phyloP scores from a whole-genome alignment of 2,888 invertebrate species.

The Apamea sordens region DNA sequence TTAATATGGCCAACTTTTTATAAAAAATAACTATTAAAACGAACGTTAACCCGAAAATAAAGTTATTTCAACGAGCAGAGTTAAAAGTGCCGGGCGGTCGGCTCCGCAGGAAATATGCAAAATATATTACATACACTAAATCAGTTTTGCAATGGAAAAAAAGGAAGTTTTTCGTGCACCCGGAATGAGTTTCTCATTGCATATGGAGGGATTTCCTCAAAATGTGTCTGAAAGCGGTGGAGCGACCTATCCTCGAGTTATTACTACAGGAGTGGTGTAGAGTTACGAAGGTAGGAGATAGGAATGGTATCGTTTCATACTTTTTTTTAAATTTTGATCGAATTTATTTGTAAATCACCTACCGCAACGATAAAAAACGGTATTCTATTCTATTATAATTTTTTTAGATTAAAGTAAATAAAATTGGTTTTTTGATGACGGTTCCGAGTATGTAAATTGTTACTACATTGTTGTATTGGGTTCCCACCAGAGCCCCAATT shows the following conservation, averaged over 20 bases:
- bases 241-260: constrained; percentile 60
- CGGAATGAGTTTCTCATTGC: constrained; percentile 70
- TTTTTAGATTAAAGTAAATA: neutral
- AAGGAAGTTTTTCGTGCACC: constrained; percentile 57
- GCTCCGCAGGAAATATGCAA: constrained; percentile 68
- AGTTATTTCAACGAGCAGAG: constrained; percentile 76
- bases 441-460: no score
- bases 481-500: no score
- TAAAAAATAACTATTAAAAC: constrained; percentile 72
- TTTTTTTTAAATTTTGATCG: neutral
- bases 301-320: neutral
- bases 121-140: constrained; percentile 78
- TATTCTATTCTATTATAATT: neutral
- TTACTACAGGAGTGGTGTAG: constrained; percentile 47
- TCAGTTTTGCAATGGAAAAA: constrained; percentile 72
- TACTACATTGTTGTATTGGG: no score
- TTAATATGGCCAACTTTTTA: constrained; percentile 66
- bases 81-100: constrained; percentile 75
- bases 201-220: constrained; percentile 67
- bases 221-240: constrained; percentile 60
- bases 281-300: constrained; percentile 30
- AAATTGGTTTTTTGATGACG: no score
- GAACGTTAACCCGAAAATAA: constrained; percentile 80
- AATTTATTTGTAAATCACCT: neutral
- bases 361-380: neutral